phyloP scores from a whole-genome alignment of 1,140 invertebrate species.

The Globodera ellingtonae region DNA sequence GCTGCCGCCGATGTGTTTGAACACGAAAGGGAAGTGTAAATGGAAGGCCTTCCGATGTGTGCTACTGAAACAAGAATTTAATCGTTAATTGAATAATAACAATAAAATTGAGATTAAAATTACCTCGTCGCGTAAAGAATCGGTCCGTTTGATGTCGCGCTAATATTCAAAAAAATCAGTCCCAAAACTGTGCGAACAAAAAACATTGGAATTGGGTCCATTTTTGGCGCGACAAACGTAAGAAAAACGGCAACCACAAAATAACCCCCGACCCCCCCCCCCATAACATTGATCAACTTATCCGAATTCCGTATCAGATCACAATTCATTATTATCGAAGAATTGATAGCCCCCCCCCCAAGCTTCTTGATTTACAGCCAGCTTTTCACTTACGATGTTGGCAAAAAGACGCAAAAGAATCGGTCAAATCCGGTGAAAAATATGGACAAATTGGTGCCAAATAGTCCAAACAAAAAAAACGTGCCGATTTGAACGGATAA shows the following conservation, averaged over 20 bases:
- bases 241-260: background rate
- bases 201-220: background rate
- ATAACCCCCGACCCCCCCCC: background rate
- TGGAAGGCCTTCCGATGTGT: background rate
- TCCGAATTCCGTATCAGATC: no score
- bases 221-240: background rate
- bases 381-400: background rate
- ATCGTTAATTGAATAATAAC: background rate
- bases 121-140: background rate
- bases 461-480: background rate
- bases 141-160: background rate
- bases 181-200: background rate
- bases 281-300: no score
- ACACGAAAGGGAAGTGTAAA: background rate
- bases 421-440: constrained; percentile 10
- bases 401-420: constrained; percentile 3
- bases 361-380: no score
- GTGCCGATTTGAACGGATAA: background rate
- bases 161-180: background rate
- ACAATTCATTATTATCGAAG: no score
- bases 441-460: background rate
- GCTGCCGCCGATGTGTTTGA: background rate
- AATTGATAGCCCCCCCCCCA: no score
- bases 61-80: background rate
- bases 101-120: background rate